Conservation (phyloP, 2,888 invertebrate genomes). For the Drosophila imparisetae region DNA sequence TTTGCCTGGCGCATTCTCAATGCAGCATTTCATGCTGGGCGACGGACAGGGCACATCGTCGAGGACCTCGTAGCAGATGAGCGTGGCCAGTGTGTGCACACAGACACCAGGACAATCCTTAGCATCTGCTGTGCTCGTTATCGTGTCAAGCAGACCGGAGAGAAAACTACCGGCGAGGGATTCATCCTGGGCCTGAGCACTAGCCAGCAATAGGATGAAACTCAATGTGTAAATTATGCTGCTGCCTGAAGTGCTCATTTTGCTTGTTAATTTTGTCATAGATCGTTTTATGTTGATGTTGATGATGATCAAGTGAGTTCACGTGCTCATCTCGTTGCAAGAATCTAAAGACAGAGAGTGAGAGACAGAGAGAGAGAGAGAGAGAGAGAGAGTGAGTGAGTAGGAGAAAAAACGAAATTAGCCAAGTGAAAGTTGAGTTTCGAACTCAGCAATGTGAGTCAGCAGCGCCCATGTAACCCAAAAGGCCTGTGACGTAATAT, state of each 20-base stretch:
- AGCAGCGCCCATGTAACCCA: constrained; percentile 33
- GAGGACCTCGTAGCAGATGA: constrained; percentile 93
- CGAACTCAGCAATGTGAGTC: constrained; percentile 20
- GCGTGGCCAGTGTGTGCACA: constrained; percentile 92
- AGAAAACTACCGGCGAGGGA: constrained; percentile 93
- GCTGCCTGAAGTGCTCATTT: constrained; percentile 10
- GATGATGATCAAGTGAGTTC: constrained; percentile 35
- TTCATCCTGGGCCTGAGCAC: constrained; percentile 87
- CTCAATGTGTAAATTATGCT: constrained; percentile 33
- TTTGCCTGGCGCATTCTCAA: constrained; percentile 89
- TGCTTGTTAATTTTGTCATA: constrained; percentile 27
- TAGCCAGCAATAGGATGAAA: constrained; percentile 41
- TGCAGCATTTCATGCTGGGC: constrained; percentile 93
- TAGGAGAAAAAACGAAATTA: constrained; percentile 20
- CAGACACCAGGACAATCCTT: constrained; percentile 96
- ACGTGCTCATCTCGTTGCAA: constrained; percentile 60
- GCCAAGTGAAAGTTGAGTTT: constrained; percentile 49
- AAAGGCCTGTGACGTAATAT: constrained; percentile 66
- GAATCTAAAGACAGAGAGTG: constrained; percentile 44
- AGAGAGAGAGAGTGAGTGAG: constrained; percentile 8
- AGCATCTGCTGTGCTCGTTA: constrained; percentile 93
- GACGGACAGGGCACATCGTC: constrained; percentile 93
- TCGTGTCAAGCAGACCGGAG: constrained; percentile 92
- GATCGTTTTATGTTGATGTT: constrained; percentile 7
- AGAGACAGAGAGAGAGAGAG: constrained; percentile 6